phyloP scores from a whole-genome alignment of 2,113 vertebrate species.

The Amblyopsis rosae region DNA sequence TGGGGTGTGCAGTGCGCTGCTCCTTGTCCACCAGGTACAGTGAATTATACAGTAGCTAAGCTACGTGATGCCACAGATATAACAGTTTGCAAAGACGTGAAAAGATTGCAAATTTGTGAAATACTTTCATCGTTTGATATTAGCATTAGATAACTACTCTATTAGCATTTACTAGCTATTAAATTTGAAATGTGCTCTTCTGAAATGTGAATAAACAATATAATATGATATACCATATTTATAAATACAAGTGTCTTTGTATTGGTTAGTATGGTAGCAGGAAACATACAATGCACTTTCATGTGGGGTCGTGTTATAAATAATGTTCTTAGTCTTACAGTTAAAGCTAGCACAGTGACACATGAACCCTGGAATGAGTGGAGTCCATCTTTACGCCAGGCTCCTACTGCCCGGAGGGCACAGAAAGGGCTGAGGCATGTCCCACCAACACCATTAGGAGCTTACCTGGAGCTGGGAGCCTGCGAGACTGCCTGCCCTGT shows the following conservation, averaged over 20 bases:
- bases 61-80: neutral
- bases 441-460: conserved; percentile 80
- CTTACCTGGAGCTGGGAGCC: conserved; percentile 72
- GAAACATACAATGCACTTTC: too few relatives aligned
- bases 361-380: too few relatives aligned
- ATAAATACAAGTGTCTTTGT: too few relatives aligned
- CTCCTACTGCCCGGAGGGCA: conserved; percentile 85
- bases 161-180: too few relatives aligned
- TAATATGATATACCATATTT: too few relatives aligned
- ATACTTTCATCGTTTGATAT: neutral
- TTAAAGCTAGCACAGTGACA: too few relatives aligned
- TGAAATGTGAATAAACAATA: too few relatives aligned
- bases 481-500: conserved; percentile 84
- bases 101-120: neutral
- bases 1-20: conserved; percentile 80
- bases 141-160: too few relatives aligned
- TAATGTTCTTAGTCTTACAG: too few relatives aligned
- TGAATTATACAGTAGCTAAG: neutral
- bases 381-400: conserved; percentile 67
- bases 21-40: conserved; percentile 84
- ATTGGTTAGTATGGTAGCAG: too few relatives aligned
- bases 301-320: too few relatives aligned
- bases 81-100: neutral
- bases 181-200: too few relatives aligned
- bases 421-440: conserved; percentile 74